These are phyloP conservation scores for Ennomos fuscantarius DNA, from an alignment of 2,888 invertebrate genomes.

Conservation along the genomic window DNA sequence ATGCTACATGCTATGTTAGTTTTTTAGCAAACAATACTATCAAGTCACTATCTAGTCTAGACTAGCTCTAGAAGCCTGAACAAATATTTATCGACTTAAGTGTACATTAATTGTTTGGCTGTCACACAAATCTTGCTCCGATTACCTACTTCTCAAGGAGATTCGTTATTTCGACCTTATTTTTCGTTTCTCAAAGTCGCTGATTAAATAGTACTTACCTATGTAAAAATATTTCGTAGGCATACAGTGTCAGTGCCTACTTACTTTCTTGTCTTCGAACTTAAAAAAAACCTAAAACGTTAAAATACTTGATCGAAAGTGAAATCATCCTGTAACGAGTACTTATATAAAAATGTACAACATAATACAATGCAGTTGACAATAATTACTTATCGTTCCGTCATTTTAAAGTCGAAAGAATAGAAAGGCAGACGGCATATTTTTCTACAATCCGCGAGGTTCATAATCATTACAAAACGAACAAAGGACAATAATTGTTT, in stretches of 20 bases:
- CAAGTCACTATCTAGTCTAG: conserved; percentile 12
- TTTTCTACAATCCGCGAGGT: conserved; percentile 27
- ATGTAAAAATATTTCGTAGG: too few species aligned
- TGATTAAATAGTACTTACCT: too few species aligned
- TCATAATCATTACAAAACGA: conserved; percentile 28
- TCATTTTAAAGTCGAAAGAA: conserved; percentile 11
- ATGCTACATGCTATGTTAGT: neutral
- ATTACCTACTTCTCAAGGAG: conserved; percentile 11
- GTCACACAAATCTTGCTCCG: conserved; percentile 5
- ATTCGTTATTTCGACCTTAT: conserved; percentile 1
- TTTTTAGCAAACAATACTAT: conserved; percentile 13
- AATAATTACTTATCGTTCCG: conserved; percentile 2
- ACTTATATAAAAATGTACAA: neutral
- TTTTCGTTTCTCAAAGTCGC: neutral
- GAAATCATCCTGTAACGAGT: too few species aligned
- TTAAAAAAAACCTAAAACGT: too few species aligned
- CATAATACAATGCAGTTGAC: conserved; percentile 3
- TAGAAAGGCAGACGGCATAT: conserved; percentile 22
- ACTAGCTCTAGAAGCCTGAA: conserved; percentile 15
- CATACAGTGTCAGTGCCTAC: too few species aligned
- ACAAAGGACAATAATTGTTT: conserved; percentile 30
- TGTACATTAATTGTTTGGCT: conserved; percentile 12
- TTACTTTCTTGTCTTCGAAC: too few species aligned
- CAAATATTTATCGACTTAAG: conserved; percentile 16
- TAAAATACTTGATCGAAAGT: too few species aligned